Percentiles rank a stretch among this genome's conserved stretches.
phyloP scores from a whole-genome alignment of 2,113 vertebrate genomes.

The Lanius collurio region DNA sequence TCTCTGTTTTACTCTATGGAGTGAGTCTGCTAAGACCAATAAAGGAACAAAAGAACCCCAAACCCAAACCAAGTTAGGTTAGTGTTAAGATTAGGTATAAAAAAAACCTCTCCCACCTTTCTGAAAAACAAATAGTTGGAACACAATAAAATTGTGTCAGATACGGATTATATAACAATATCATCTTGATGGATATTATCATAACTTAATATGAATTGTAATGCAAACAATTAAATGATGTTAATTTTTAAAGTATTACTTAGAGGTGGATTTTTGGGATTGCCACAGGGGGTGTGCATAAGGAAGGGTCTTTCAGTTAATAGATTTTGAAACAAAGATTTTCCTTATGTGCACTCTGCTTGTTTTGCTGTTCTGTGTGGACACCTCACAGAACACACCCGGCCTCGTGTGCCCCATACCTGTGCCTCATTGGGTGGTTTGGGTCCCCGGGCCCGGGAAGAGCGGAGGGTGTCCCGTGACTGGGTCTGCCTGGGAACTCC shows the following conservation, averaged over 20 bases:
- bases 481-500: too few relatives aligned
- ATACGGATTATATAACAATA: not conserved
- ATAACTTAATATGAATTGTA: not conserved
- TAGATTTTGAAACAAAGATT: not conserved
- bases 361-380: not conserved
- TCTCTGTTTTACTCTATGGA: not conserved
- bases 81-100: not conserved
- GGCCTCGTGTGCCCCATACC: not conserved
- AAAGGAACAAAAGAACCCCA: not conserved
- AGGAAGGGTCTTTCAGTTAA: not conserved
- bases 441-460: too few relatives aligned
- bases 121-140: not conserved
- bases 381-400: not conserved
- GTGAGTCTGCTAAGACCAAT: not conserved
- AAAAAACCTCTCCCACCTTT: not conserved
- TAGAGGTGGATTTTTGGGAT: not conserved
- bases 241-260: not conserved
- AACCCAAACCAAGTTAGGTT: not conserved
- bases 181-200: not conserved
- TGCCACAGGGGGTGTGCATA: not conserved
- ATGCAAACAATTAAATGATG: not conserved
- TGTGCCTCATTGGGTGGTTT: too few relatives aligned
- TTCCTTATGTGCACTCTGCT: not conserved
- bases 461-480: too few relatives aligned
- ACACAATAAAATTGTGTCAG: not conserved